Percentiles rank a stretch among this genome's conserved stretches.
Evolutionary conservation across 1,140 invertebrate genomes (phyloP).

Genomic region (Cherax quadricarinatus): DNA sequence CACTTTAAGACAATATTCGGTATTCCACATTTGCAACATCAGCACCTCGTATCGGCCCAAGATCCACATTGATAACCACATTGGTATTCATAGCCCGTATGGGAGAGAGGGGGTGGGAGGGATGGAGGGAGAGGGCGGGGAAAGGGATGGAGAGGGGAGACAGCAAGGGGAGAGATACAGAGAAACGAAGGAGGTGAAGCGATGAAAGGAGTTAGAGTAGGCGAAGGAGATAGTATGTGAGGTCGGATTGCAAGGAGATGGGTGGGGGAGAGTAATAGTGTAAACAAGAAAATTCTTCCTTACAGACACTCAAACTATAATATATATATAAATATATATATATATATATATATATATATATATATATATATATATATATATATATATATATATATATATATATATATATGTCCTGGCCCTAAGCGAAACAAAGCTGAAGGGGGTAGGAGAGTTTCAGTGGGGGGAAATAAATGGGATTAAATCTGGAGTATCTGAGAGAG

Average conservation of each 20-base stretch:
- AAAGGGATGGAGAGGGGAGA: background rate
- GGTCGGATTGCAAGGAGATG: background rate
- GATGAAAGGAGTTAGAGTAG: background rate
- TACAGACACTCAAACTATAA: too few relatives aligned
- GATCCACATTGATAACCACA: slow-evolving; percentile 54
- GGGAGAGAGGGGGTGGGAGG: background rate
- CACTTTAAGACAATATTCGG: slow-evolving; percentile 33
- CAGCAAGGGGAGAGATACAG: background rate
- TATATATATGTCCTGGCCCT: too few relatives aligned
- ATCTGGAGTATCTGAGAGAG: too few relatives aligned
- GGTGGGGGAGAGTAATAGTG: background rate
- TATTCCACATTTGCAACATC: slow-evolving; percentile 53
- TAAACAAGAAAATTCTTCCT: too few relatives aligned
- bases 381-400: too few relatives aligned
- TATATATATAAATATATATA: too few relatives aligned
- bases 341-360: too few relatives aligned
- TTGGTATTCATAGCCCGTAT: slow-evolving; percentile 35
- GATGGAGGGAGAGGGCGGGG: background rate
- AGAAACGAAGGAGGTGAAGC: background rate
- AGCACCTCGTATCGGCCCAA: slow-evolving; percentile 38
- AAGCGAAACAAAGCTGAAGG: too few relatives aligned
- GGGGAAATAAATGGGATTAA: too few relatives aligned
- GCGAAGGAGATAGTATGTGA: background rate
- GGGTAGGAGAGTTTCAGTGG: too few relatives aligned
- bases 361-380: too few relatives aligned